Conservation (phyloP, 1,140 invertebrate genomes). For the Pogonus chalceus region DNA sequence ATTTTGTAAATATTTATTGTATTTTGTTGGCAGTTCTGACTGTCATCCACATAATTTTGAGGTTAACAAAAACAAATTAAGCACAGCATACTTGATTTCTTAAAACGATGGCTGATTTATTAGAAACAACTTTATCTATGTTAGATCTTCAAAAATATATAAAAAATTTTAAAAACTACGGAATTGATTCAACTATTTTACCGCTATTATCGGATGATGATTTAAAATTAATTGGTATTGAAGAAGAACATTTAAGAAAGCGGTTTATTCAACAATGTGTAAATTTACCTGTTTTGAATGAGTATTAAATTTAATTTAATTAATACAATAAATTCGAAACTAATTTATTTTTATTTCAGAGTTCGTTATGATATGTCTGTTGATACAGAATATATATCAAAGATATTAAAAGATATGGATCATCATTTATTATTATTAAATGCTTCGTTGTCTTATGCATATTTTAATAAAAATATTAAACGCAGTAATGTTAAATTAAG, state of each 20-base stretch:
- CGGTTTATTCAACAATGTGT: slow-evolving; percentile 11
- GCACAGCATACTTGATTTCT: too few species aligned
- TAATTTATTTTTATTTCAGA: slow-evolving; percentile 7
- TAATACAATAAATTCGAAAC: slow-evolving; percentile 1
- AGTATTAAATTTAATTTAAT: slow-evolving; percentile 10
- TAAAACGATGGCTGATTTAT: too few species aligned
- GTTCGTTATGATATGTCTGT: slow-evolving; percentile 9
- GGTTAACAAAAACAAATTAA: too few species aligned
- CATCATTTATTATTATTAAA: slow-evolving; percentile 16
- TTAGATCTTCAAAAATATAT: slow-evolving; percentile 16
- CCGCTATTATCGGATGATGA: slow-evolving; percentile 19
- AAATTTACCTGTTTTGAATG: slow-evolving; percentile 17
- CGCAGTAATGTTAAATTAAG: slow-evolving; percentile 16
- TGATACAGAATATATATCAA: slow-evolving; percentile 11
- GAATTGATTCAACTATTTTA: slow-evolving; percentile 15
- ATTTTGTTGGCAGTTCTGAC: too few species aligned
- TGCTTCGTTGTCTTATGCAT: slow-evolving; percentile 15
- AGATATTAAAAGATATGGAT: slow-evolving; percentile 10
- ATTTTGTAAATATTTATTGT: too few species aligned
- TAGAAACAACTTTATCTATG: slow-evolving; percentile 18
- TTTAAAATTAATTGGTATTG: slow-evolving; percentile 17
- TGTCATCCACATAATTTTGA: too few species aligned
- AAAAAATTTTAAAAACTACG: slow-evolving; percentile 15
- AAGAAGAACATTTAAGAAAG: slow-evolving; percentile 13
- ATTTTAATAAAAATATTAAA: slow-evolving; percentile 13